Percentiles rank a stretch among this genome's conserved stretches.
Conservation (phyloP, 2,797 vertebrate genomes). For the Sebastes steindachneri region DNA sequence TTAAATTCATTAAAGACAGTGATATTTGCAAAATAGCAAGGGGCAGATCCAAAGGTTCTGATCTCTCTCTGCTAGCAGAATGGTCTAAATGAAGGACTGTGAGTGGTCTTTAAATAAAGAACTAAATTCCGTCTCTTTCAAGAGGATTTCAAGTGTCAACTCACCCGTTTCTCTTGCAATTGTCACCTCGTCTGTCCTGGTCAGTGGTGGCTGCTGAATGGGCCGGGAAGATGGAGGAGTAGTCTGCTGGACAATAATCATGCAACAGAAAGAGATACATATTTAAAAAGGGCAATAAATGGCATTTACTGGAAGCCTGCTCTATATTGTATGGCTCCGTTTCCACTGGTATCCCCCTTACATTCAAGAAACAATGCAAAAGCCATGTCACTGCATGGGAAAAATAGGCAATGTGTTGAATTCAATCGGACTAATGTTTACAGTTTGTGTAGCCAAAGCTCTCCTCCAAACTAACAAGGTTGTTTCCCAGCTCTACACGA, state of each 20-base stretch:
- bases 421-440: slow-evolving; percentile 23
- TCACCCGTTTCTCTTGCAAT: slow-evolving; percentile 65
- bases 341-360: not conserved
- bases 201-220: slow-evolving; percentile 80
- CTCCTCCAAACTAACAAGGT: not conserved
- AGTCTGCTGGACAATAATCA: slow-evolving; percentile 60
- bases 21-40: not conserved
- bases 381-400: not conserved
- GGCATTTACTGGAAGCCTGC: not conserved
- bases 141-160: not conserved
- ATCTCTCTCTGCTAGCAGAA: not conserved
- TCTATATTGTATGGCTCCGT: not conserved
- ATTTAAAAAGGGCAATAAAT: not conserved
- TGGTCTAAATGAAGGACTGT: not conserved
- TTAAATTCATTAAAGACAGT: not conserved
- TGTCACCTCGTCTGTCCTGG: slow-evolving; percentile 29
- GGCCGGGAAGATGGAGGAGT: slow-evolving; percentile 71
- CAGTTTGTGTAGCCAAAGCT: slow-evolving; percentile 2
- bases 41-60: not conserved
- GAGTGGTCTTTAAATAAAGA: not conserved
- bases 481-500: slow-evolving; percentile 12
- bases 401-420: slow-evolving; percentile 12
- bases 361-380: not conserved
- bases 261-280: not conserved
- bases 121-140: not conserved